phyloP scores from a whole-genome alignment of 2,888 invertebrate genomes.

The Drosophila sordidula region DNA sequence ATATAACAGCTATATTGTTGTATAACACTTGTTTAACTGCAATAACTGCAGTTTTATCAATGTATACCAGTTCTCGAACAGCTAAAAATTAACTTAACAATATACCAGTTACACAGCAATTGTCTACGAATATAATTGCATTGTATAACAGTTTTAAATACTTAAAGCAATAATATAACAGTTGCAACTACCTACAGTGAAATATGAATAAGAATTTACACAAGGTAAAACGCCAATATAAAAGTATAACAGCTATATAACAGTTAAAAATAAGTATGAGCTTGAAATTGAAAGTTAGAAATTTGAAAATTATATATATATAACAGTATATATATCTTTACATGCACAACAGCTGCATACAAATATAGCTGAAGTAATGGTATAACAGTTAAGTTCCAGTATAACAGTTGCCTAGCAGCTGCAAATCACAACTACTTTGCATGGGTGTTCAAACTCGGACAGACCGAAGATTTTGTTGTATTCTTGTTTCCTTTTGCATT shows the following conservation, averaged over 20 bases:
- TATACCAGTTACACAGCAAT: background rate
- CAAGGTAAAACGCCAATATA: too few relatives aligned
- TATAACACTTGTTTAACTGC: too few relatives aligned
- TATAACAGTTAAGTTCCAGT: background rate
- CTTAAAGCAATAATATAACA: background rate
- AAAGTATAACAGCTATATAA: background rate
- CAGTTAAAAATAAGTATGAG: background rate
- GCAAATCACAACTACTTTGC: background rate
- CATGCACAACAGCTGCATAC: too few relatives aligned
- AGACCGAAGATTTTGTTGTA: background rate
- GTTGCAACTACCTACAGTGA: too few relatives aligned
- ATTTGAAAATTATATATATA: background rate
- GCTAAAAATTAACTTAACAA: too few relatives aligned
- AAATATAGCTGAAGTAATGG: background rate
- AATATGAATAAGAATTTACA: too few relatives aligned
- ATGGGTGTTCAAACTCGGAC: background rate
- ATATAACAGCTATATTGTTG: too few relatives aligned
- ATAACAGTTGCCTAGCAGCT: background rate
- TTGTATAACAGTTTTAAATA: too few relatives aligned
- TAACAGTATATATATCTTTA: background rate
- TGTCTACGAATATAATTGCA: too few relatives aligned
- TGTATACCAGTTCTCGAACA: conserved; percentile 1
- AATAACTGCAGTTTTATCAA: background rate
- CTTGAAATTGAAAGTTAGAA: background rate
- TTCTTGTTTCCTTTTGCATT: background rate